These are phyloP conservation scores for Euura saliciscinereae DNA, from an alignment of 1,140 invertebrate species.

Conservation along the genomic window DNA sequence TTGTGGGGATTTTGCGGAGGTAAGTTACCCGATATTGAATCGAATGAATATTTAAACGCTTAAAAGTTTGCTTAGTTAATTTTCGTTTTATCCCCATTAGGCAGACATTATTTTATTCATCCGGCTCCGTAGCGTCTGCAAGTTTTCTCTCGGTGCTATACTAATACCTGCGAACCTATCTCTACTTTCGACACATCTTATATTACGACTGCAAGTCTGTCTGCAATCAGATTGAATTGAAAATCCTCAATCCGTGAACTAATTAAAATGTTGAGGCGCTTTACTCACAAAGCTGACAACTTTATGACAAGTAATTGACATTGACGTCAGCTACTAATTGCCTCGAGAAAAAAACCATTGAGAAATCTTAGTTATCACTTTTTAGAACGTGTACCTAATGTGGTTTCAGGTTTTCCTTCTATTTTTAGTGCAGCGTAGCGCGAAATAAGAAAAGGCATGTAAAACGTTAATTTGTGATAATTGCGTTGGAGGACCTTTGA, in stretches of 20 bases:
- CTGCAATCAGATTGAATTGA: not conserved
- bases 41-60: conserved; percentile 37
- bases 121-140: not conserved
- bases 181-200: not conserved
- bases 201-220: not conserved
- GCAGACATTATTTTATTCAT: conserved; percentile 31
- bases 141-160: not conserved
- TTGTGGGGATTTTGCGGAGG: not conserved
- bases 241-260: not conserved
- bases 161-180: not conserved
- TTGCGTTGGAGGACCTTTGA: not conserved
- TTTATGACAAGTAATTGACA: not conserved
- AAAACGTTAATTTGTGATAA: conserved; percentile 11
- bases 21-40: conserved; percentile 32
- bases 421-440: no score
- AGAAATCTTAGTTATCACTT: not conserved
- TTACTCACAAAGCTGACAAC: not conserved
- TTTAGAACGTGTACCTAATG: not conserved
- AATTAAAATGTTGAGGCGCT: not conserved
- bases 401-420: not conserved
- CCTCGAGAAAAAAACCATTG: no score
- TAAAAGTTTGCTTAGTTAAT: conserved; percentile 28
- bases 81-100: conserved; percentile 37
- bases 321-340: not conserved
- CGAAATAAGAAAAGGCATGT: conserved; percentile 27